A percentile compares a stretch with the other conserved stretches of the same genome.
phyloP scores from a whole-genome alignment of 2,888 invertebrate genomes.

The Brachynemurus nebulosus region DNA sequence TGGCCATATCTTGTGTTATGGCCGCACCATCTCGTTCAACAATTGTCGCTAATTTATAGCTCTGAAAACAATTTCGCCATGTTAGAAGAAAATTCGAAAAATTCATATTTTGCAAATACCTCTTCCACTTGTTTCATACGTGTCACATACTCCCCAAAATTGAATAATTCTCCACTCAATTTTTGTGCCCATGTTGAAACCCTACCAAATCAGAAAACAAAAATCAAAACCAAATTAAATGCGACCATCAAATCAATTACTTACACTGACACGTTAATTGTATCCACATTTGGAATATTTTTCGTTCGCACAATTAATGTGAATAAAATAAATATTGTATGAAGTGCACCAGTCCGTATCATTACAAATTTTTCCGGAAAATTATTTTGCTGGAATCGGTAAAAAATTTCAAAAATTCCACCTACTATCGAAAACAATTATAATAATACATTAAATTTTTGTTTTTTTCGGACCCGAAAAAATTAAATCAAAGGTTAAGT shows the following conservation, averaged over 20 bases:
- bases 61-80: constrained; percentile 39
- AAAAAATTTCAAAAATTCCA: neutral
- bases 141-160: constrained; percentile 68
- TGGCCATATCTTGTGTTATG: constrained; percentile 69
- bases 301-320: neutral
- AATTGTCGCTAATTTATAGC: constrained; percentile 58
- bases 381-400: no score
- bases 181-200: constrained; percentile 73
- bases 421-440: neutral
- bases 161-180: constrained; percentile 64
- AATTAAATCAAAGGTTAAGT: neutral
- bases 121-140: constrained; percentile 64
- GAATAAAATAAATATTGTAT: neutral
- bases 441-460: neutral
- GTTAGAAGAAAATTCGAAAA: no score
- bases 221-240: neutral
- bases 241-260: neutral
- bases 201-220: constrained; percentile 31
- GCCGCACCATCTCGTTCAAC: constrained; percentile 61
- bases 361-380: neutral
- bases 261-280: constrained; percentile 4
- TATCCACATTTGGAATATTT: constrained; percentile 1
- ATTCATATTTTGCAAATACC: no score
- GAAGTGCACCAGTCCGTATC: neutral
- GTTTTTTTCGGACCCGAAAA: neutral